A percentile compares a stretch with the other conserved stretches of the same genome.
Conservation (phyloP, 1,140 invertebrate species). For the Drosophila micromelanica region DNA sequence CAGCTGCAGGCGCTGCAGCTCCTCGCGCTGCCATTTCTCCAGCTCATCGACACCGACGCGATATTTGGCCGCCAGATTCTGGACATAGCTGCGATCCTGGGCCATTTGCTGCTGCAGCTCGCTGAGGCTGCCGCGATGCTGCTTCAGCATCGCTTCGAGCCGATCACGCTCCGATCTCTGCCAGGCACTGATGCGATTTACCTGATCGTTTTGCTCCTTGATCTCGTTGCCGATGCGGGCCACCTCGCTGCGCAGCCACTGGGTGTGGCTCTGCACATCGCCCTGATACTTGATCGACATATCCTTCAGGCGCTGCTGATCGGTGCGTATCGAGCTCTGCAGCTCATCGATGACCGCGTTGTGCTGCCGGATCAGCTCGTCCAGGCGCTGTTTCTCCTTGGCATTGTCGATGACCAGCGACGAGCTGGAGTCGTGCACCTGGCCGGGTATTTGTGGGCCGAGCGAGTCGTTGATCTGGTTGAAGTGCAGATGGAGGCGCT, state of each 20-base stretch:
- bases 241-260: slow-evolving; percentile 76
- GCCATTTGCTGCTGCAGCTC: slow-evolving; percentile 71
- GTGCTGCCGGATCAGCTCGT: slow-evolving; percentile 72
- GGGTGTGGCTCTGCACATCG: slow-evolving; percentile 76
- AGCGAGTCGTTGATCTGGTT: slow-evolving; percentile 69
- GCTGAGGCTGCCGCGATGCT: slow-evolving; percentile 71
- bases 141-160: slow-evolving; percentile 64
- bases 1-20: slow-evolving; percentile 67
- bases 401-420: slow-evolving; percentile 55
- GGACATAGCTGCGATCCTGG: slow-evolving; percentile 68
- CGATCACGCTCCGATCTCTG: slow-evolving; percentile 73
- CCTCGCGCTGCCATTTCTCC: slow-evolving; percentile 74
- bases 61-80: slow-evolving; percentile 75
- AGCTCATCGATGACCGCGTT: slow-evolving; percentile 69
- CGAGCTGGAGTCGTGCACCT: slow-evolving; percentile 35
- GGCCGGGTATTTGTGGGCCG: slow-evolving; percentile 23
- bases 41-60: slow-evolving; percentile 78
- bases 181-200: slow-evolving; percentile 70
- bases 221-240: slow-evolving; percentile 70
- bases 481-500: slow-evolving; percentile 62
- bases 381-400: slow-evolving; percentile 67
- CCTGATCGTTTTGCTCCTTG: slow-evolving; percentile 74
- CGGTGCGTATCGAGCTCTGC: slow-evolving; percentile 66
- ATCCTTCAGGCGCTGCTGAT: slow-evolving; percentile 73
- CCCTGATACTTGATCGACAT: slow-evolving; percentile 75